Base-by-base conservation (phyloP, 1,140 invertebrate species). In the Megathymus violae region DNA sequence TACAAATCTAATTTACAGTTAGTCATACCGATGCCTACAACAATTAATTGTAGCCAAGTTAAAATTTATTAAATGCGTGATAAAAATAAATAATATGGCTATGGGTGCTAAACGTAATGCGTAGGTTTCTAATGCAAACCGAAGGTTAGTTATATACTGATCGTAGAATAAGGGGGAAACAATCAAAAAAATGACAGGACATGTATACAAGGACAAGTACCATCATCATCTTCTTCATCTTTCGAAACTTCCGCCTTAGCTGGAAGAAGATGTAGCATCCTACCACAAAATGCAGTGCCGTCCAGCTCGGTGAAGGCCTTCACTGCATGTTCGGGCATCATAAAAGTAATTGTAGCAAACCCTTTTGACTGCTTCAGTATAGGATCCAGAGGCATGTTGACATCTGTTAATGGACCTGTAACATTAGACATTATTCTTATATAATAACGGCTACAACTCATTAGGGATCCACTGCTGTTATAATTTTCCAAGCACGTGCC, bases 291-390 rank as follows among this genome's bases (percentile, higher is more conserved):
- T 48, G 95, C 93, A 3, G 95, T 96, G 2, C 98, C 98, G 91
- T 99, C 98, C 1, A 99, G 91, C 74, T 95, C 94, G 11, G 93
- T 92, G 77, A 96, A 99, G 0, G 99, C 99, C 79, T 94, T 95
- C 0, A 97, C 93, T 0, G 99, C 99, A 92, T 99, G 95, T 87
- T 99, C 98, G 0, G 98, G 98, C 92, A 99, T 95, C 79, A 99
- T 90, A 87, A 95, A 99, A 0, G 97, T 98, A 0, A 99, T 93
- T 1, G 96, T 95, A 0, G 96, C 99, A 92, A 98, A 99, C 1
- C 98, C 99, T 92, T 99, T 99, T 0, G 95, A 92, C 88, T 96
- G 95, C 43, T 97, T 95, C 0, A 96, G 96, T 1, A 94, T 78
- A 64, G 92, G 93, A 87, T 99, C 98, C 52, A 99, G 93, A 0